Base-by-base conservation (phyloP, 2,888 invertebrate genomes). In the Drosophila niveifrons region DNA sequence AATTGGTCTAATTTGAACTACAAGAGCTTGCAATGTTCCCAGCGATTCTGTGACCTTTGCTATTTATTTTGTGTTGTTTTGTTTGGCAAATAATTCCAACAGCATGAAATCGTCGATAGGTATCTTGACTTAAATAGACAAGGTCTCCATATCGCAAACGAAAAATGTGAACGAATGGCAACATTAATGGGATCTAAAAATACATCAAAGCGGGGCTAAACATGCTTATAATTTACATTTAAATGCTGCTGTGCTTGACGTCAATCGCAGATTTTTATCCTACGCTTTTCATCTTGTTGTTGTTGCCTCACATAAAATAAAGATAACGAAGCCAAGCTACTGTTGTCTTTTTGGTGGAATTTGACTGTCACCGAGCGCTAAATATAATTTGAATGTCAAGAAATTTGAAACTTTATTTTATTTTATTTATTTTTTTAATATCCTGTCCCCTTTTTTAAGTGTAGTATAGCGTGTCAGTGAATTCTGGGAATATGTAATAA, bases 101-200 rank as follows among this genome's bases (percentile, higher is more conserved):
- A 15, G 41, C 15, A 11, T n/a, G n/a, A n/a, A 23, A 23, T 23
- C 55, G 48, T 55, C 55, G 23, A 59, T 63, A 58, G 41, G n/a
- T 44, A 18, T 43, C 28, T 46, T 36, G 46, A 44, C 48, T 59
- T 53, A 55, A 59, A 72, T 50, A 55, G 50, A 51, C 28, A 50
- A 48, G 31, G 31, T 66, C 46, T 66, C 64, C 48, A 57, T 67
- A 72, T 66, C 75, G 66, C 59, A 64, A 55, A 66, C 63, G 23
- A 78, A 70, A 68, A 51, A 72, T 66, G 70, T 71, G 43, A 61
- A 23, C 23, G 23, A 23, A 23, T 23, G 57, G 36, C 65, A 67
- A 72, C 77, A 48, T 53, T 83, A 80, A 80, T 78, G 67, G 71
- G 39, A 66, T 69, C 78, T 70, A 66, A 78, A 86, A 82, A 82